phyloP scores from a whole-genome alignment of 2,888 invertebrate species.

The Apeira syringaria region DNA sequence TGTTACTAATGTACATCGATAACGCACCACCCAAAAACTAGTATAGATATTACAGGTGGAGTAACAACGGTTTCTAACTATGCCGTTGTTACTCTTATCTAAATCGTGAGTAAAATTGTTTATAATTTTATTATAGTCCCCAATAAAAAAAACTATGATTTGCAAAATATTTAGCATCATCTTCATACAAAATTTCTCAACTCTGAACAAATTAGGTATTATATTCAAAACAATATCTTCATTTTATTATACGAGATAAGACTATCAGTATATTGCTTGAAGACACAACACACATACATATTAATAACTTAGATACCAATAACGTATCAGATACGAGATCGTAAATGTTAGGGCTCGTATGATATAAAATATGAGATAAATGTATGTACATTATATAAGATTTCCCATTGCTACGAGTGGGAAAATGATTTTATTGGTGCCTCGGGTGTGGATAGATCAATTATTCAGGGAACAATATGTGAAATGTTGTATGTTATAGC shows the following conservation, averaged over 20 bases:
- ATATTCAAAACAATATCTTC: not conserved
- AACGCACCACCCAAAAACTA: no score
- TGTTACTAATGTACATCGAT: no score
- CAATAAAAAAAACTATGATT: no score
- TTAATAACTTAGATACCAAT: constrained; percentile 5
- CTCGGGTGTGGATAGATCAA: constrained; percentile 12
- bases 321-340: constrained; percentile 10
- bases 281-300: not conserved
- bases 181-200: no score
- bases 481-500: not conserved
- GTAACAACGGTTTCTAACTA: no score
- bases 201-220: no score
- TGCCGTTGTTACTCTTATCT: no score
- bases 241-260: not conserved
- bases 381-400: not conserved
- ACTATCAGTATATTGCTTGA: not conserved
- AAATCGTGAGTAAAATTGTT: no score
- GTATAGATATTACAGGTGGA: no score
- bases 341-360: constrained; percentile 4
- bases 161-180: no score
- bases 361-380: constrained; percentile 1
- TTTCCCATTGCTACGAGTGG: constrained; percentile 12
- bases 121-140: no score
- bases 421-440: constrained; percentile 15
- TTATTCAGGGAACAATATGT: constrained; percentile 14